Conservation (phyloP, 2,888 invertebrate genomes). For the Lymantria monacha region DNA sequence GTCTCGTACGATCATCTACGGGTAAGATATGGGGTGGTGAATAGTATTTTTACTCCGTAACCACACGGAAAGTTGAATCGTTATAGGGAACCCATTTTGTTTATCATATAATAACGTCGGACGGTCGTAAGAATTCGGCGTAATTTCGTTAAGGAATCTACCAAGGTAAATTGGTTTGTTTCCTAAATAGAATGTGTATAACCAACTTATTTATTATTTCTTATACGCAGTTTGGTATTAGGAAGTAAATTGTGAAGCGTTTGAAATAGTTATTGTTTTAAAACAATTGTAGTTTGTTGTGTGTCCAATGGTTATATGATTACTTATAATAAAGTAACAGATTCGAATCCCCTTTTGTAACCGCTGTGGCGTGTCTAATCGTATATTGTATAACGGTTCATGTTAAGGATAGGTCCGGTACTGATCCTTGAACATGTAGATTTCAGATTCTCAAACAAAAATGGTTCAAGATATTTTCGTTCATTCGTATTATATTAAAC, state of each 20-base stretch:
- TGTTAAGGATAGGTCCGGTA: too few species aligned
- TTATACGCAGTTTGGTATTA: slow-evolving; percentile 1
- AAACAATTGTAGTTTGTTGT: slow-evolving; percentile 1
- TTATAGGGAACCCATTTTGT: not conserved
- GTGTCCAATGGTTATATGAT: not conserved
- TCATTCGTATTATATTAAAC: too few species aligned
- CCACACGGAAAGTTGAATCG: not conserved
- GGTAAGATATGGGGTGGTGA: too few species aligned
- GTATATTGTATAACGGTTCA: too few species aligned
- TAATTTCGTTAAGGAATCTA: slow-evolving; percentile 6
- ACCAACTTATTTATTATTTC: slow-evolving; percentile 2
- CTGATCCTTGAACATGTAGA: too few species aligned
- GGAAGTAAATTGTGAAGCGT: slow-evolving; percentile 5
- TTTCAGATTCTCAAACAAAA: too few species aligned
- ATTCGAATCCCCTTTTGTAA: too few species aligned
- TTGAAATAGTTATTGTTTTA: slow-evolving; percentile 1
- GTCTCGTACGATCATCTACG: too few species aligned
- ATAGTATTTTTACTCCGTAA: too few species aligned
- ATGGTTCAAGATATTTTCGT: too few species aligned
- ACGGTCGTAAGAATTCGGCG: not conserved
- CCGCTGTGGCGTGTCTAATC: too few species aligned
- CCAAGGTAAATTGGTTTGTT: slow-evolving; percentile 8
- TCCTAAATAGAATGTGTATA: slow-evolving; percentile 7
- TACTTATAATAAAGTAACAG: not conserved
- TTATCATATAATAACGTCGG: not conserved